Base-by-base conservation (phyloP, 2,888 invertebrate genomes). In the Hypena proboscidalis region DNA sequence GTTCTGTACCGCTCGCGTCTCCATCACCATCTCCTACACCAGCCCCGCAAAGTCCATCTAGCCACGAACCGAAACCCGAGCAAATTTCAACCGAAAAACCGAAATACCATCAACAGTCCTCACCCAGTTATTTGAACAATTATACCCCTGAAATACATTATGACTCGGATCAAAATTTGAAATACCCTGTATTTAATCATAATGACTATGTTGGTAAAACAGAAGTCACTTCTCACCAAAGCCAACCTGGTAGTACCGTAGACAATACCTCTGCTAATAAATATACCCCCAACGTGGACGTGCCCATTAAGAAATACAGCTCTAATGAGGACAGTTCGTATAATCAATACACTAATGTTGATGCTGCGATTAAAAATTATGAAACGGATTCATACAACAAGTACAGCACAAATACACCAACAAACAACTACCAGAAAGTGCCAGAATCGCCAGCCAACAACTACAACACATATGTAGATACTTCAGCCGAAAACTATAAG, bases 111-210 rank as follows among this genome's bases (percentile, higher is more conserved):
- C 77, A 77, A 42, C 74, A 77, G 20, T 70, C 82, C 6, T 70
- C 84, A 1, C 83, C 82, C 7, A 78, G 68, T 50, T 85, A 87
- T 52, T 55, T 75, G 20, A 85, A 85, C 63, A 84, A 74, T 44
- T 88, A 87, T 47, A 76, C 74, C 6, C 89, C 88, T 8, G 90
- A 90, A 77, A 83, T 87, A 45, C 85, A 89, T 40, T 83, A 85
- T 31, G 79, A 85, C 57, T 74, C 83, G 13, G 67, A 72, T 14
- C 76, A 71, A 27, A 79, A 76, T 44, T 59, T 79, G 23, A 81
- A 80, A 69, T 81, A 79, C 44, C 77, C 83, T 1, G 59, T 59
- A 10, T 83, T 79, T 36, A 80, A 80, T 40, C 65, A 70, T 2
- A 82, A 80, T 35, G 77, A 82, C 21, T 82, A 81, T 34, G 57